These are phyloP conservation scores for Phlogophora meticulosa DNA, from an alignment of 2,888 invertebrate species.

Conservation along the genomic window DNA sequence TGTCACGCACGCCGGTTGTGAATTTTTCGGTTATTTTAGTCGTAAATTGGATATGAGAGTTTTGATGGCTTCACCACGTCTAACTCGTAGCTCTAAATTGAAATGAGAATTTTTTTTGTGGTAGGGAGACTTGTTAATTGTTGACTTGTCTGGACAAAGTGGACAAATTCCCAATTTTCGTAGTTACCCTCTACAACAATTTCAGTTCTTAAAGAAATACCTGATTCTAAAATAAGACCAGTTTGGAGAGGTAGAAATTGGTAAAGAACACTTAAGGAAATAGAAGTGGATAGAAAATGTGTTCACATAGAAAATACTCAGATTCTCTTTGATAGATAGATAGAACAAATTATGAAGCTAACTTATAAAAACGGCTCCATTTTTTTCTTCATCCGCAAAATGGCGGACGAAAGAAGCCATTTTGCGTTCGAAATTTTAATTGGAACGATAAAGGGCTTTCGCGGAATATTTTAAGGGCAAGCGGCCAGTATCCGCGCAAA, in stretches of 20 bases:
- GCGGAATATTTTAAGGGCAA: slow-evolving; percentile 76
- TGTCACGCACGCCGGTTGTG: too few relatives aligned
- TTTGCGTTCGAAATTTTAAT: slow-evolving; percentile 88
- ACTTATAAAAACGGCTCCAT: slow-evolving; percentile 52
- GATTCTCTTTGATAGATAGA: background rate
- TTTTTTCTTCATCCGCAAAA: slow-evolving; percentile 79
- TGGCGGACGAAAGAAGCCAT: slow-evolving; percentile 87
- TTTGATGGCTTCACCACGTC: too few relatives aligned
- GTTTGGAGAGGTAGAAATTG: background rate
- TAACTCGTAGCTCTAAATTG: too few relatives aligned
- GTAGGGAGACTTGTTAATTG: too few relatives aligned
- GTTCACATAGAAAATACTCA: background rate
- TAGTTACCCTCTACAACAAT: too few relatives aligned
- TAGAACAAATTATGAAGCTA: slow-evolving; percentile 19
- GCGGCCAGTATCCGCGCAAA: slow-evolving; percentile 71
- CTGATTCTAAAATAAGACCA: background rate
- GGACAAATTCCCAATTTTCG: too few relatives aligned
- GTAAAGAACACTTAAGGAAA: background rate
- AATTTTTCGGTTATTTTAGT: too few relatives aligned
- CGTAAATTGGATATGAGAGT: too few relatives aligned
- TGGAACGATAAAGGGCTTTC: slow-evolving; percentile 85
- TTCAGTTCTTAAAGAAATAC: too few relatives aligned
- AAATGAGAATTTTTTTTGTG: too few relatives aligned
- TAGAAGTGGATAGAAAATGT: background rate
- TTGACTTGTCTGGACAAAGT: too few relatives aligned